Evolutionary conservation across 2,113 vertebrate genomes (phyloP).

Genomic region (Alectura lathami): DNA sequence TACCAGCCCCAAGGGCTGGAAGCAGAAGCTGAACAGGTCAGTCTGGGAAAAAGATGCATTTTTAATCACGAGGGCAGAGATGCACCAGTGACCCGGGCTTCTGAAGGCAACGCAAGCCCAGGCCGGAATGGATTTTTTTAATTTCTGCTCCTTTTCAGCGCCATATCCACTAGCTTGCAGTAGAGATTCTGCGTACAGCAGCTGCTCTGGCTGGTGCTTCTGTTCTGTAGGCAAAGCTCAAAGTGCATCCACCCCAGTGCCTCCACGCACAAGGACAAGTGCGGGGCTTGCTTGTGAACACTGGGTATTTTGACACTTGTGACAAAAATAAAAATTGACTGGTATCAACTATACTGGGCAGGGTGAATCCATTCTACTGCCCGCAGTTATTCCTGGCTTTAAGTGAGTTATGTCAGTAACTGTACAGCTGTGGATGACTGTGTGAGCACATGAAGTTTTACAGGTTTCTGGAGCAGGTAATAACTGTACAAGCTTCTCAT

Average conservation of each 20-base stretch:
- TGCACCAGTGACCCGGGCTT: neutral
- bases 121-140: rapidly evolving
- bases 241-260: rapidly evolving
- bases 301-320: rapidly evolving
- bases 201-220: neutral
- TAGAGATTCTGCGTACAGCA: neutral
- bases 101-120: rapidly evolving
- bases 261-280: rapidly evolving
- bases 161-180: neutral
- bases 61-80: neutral
- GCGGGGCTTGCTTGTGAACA: neutral
- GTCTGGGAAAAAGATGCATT: rapidly evolving
- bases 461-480: neutral
- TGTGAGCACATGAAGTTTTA: neutral
- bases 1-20: neutral
- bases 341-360: neutral
- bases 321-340: neutral
- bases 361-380: too few species aligned
- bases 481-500: neutral
- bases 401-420: neutral
- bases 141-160: neutral
- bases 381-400: neutral
- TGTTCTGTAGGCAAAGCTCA: neutral
- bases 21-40: neutral
- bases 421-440: neutral